A percentile compares a stretch with the other conserved stretches of the same genome.
Evolutionary conservation across 2,888 invertebrate genomes (phyloP).

Genomic region (Euplexia lucipara): DNA sequence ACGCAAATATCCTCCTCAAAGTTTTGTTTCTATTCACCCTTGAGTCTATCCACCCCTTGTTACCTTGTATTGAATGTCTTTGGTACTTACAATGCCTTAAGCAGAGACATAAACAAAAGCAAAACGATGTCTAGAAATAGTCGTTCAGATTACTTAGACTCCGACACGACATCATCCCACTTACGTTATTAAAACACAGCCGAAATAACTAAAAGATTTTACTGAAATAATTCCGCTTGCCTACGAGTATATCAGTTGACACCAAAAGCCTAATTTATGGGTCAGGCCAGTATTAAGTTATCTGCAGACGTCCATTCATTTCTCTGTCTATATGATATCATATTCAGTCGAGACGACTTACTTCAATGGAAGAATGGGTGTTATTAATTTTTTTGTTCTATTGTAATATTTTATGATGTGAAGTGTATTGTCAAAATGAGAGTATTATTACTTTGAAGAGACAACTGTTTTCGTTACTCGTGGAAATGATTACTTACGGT

Average conservation of each 20-base stretch:
- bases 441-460: not conserved
- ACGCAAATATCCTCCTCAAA: too few relatives aligned
- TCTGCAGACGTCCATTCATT: conserved; percentile 43
- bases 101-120: too few relatives aligned
- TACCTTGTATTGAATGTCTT: too few relatives aligned
- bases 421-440: not conserved
- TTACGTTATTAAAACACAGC: conserved; percentile 26
- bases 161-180: not conserved
- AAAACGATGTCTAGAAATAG: not conserved
- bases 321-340: conserved; percentile 34
- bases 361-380: not conserved
- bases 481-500: not conserved
- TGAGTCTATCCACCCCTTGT: too few relatives aligned
- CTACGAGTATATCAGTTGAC: conserved; percentile 33
- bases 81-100: too few relatives aligned
- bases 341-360: conserved; percentile 29
- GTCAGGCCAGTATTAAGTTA: conserved; percentile 43
- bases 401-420: not conserved
- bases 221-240: conserved; percentile 23
- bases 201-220: conserved; percentile 23
- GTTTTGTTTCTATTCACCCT: too few relatives aligned
- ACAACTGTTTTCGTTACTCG: not conserved
- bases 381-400: conserved; percentile 6
- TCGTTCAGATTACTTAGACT: not conserved
- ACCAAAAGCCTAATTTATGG: conserved; percentile 39